Percentiles rank a stretch among this genome's conserved stretches.
Conservation (phyloP, 2,797 vertebrate species). For the Macropus fuliginosus region DNA sequence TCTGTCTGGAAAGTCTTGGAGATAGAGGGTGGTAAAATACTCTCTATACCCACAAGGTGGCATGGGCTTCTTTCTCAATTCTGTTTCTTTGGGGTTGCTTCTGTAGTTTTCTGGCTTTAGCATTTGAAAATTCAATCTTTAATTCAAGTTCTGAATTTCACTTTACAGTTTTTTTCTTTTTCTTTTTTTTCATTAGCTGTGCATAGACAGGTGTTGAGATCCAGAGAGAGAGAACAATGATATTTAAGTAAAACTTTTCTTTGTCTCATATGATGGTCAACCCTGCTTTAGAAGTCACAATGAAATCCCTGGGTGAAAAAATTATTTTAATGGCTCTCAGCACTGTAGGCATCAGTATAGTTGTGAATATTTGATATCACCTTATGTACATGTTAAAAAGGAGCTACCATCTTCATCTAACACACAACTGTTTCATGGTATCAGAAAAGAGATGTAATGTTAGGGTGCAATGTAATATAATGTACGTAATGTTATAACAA, state of each 20-base stretch:
- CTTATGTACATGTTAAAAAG: slow-evolving; percentile 29
- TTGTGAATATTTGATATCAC: not conserved
- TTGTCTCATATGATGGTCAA: not conserved
- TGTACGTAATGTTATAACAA: not conserved
- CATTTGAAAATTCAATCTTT: slow-evolving; percentile 56
- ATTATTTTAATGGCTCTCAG: not conserved
- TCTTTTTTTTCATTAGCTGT: slow-evolving; percentile 11
- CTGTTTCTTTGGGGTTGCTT: slow-evolving; percentile 48
- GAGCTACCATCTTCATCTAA: not conserved
- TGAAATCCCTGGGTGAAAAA: slow-evolving; percentile 4
- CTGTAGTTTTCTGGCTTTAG: slow-evolving; percentile 43
- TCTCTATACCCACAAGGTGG: slow-evolving; percentile 46
- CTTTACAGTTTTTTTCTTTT: slow-evolving; percentile 50
- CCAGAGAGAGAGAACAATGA: not conserved
- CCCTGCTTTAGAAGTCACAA: not conserved
- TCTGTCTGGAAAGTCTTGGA: slow-evolving; percentile 5
- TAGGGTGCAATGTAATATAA: no score
- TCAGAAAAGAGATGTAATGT: slow-evolving; percentile 10
- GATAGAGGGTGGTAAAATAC: slow-evolving; percentile 54
- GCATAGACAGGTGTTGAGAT: not conserved
- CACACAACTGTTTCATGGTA: slow-evolving; percentile 13
- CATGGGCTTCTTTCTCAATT: slow-evolving; percentile 70
- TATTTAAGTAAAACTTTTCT: slow-evolving; percentile 12
- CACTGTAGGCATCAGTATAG: slow-evolving; percentile 6
- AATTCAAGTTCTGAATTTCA: slow-evolving; percentile 60